A percentile compares a stretch with the other conserved stretches of the same genome.
phyloP scores from a whole-genome alignment of 2,797 vertebrate genomes.

The Falco peregrinus region DNA sequence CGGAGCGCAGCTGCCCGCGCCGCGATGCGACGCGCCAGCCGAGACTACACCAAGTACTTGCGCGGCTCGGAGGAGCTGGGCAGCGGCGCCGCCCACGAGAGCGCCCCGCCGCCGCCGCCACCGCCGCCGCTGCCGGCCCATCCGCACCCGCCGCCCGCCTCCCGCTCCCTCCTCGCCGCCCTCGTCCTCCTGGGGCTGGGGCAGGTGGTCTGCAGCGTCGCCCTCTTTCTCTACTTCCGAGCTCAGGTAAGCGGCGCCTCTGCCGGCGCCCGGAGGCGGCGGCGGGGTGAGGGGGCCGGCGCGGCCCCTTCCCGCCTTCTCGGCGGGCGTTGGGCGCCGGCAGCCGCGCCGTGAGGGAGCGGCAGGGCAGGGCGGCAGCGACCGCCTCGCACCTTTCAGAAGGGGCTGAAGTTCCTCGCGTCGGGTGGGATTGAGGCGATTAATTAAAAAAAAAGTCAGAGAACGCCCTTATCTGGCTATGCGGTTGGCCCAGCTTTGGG shows the following conservation, averaged over 20 bases:
- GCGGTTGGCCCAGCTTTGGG: not conserved
- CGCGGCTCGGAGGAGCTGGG: conserved; percentile 77
- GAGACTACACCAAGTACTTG: conserved; percentile 79
- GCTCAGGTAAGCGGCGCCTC: conserved; percentile 82
- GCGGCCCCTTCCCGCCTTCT: not conserved
- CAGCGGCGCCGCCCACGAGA: conserved; percentile 50
- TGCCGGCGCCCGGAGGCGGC: no score
- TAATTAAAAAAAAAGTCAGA: no score
- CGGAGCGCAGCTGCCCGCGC: conserved; percentile 2
- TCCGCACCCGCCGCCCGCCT: conserved; percentile 13
- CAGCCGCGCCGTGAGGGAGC: not conserved
- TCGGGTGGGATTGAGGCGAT: no score
- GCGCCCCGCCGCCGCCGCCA: conserved; percentile 15
- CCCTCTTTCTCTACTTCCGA: conserved; percentile 91
- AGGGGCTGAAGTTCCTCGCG: not conserved
- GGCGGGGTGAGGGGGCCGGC: not conserved
- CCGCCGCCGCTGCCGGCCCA: not conserved
- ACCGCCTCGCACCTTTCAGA: not conserved
- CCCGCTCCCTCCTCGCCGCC: conserved; percentile 82
- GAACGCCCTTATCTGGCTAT: no score
- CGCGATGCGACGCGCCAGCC: conserved; percentile 78
- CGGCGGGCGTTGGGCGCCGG: not conserved
- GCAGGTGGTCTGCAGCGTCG: conserved; percentile 94
- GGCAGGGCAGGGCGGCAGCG: not conserved
- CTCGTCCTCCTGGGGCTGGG: conserved; percentile 90